These are phyloP conservation scores for Ibycter americanus DNA, from an alignment of 2,797 vertebrate species.

Conservation along the genomic window DNA sequence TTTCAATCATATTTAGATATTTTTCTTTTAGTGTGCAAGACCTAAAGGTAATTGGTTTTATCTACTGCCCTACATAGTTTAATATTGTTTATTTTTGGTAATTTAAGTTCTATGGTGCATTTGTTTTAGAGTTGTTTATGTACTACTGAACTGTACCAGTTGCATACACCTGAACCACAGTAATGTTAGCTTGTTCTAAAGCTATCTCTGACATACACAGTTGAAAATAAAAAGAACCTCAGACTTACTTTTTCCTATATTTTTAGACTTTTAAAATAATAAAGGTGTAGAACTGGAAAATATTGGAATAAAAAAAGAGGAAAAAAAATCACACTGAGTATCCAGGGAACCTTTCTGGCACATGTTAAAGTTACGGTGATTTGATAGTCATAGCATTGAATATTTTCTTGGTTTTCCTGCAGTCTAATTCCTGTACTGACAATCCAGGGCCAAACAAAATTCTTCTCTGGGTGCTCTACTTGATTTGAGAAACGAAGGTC, in stretches of 20 bases:
- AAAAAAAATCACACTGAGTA: not conserved
- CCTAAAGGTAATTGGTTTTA: constrained; percentile 63
- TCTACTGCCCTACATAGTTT: constrained; percentile 46
- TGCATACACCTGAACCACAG: constrained; percentile 74
- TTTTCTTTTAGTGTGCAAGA: constrained; percentile 66
- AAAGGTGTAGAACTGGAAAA: constrained; percentile 1
- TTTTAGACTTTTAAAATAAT: constrained; percentile 22
- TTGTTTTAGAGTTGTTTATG: constrained; percentile 74
- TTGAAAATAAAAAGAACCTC: constrained; percentile 73
- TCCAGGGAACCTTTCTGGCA: not conserved
- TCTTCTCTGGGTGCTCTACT: not conserved
- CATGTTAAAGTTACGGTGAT: not conserved
- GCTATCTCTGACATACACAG: constrained; percentile 74
- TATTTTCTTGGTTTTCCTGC: not conserved
- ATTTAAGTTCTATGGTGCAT: constrained; percentile 74
- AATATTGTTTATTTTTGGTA: constrained; percentile 75
- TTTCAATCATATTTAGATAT: constrained; percentile 59
- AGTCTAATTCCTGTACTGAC: not conserved
- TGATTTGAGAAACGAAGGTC: not conserved
- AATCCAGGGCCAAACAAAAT: not conserved
- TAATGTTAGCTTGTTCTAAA: constrained; percentile 85
- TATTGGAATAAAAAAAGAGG: not conserved
- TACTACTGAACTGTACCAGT: constrained; percentile 83
- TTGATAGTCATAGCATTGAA: not conserved
- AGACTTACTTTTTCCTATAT: constrained; percentile 24